These are phyloP conservation scores for Paralvinella palmiformis DNA, from an alignment of 1,140 invertebrate species.

Conservation along the genomic window DNA sequence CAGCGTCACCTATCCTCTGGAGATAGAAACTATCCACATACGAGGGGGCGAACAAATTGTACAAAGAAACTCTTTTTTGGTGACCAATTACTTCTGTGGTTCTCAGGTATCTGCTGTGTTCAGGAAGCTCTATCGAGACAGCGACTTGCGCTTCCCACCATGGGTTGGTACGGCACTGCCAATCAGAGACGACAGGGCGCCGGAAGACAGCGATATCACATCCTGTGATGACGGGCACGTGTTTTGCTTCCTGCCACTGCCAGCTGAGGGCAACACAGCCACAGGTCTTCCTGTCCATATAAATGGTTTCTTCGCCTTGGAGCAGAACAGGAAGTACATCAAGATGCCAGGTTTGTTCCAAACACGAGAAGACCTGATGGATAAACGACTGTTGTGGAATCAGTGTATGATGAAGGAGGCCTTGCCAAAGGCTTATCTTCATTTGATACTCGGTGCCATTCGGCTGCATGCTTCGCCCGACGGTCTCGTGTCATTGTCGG, in stretches of 20 bases:
- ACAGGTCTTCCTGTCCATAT: constrained; percentile 39
- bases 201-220: not conserved
- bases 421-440: constrained; percentile 14
- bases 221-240: constrained; percentile 27
- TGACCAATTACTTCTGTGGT: constrained; percentile 14
- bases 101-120: constrained; percentile 14
- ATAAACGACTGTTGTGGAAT: constrained; percentile 36
- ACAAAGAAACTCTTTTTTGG: not conserved
- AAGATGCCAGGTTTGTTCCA: constrained; percentile 22
- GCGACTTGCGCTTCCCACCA: constrained; percentile 23
- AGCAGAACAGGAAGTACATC: constrained; percentile 35
- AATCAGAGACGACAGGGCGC: constrained; percentile 5
- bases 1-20: constrained; percentile 6
- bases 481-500: not conserved
- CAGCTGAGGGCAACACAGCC: constrained; percentile 19
- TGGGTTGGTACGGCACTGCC: constrained; percentile 34
- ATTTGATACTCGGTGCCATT: constrained; percentile 12
- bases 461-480: not conserved
- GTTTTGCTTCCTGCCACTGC: constrained; percentile 42
- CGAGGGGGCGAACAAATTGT: not conserved
- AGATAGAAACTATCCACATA: constrained; percentile 7
- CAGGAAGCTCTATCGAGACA: constrained; percentile 15
- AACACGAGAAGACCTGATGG: constrained; percentile 19
- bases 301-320: constrained; percentile 39
- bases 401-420: constrained; percentile 30